Percentiles rank a stretch among this genome's conserved stretches.
phyloP scores from a whole-genome alignment of 2,797 vertebrate species.

The Tiaroga cobitis region DNA sequence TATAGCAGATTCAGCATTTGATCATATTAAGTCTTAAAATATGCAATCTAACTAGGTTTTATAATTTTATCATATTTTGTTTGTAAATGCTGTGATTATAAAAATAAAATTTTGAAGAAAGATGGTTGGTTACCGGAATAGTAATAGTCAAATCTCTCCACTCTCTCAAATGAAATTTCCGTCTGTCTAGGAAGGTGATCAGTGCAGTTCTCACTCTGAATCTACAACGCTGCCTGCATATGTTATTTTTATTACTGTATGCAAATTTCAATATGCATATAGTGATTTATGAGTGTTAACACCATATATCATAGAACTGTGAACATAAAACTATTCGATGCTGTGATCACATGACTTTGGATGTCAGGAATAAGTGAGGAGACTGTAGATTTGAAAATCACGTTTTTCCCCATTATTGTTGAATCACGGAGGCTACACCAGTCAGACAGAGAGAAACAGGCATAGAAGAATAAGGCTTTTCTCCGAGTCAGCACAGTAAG shows the following conservation, averaged over 20 bases:
- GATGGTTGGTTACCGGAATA: not conserved
- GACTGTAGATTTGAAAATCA: too few relatives aligned
- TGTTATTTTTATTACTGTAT: not conserved
- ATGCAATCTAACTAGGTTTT: not conserved
- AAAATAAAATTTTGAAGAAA: not conserved
- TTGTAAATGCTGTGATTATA: not conserved
- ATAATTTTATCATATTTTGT: not conserved
- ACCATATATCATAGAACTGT: not conserved
- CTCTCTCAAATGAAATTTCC: not conserved
- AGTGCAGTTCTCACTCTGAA: not conserved
- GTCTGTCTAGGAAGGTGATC: not conserved
- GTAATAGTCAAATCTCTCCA: conserved; percentile 1
- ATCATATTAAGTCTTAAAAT: not conserved
- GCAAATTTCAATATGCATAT: not conserved
- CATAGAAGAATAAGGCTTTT: too few relatives aligned
- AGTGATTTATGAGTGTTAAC: not conserved
- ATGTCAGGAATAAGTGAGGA: too few relatives aligned
- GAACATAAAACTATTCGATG: not conserved
- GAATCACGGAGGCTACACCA: too few relatives aligned
- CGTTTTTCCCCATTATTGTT: too few relatives aligned
- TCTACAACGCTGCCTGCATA: not conserved
- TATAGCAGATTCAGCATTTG: not conserved
- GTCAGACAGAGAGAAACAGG: too few relatives aligned
- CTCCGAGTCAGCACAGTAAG: too few relatives aligned
- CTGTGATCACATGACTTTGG: too few relatives aligned